These are phyloP conservation scores for Epistrophe grossulariae DNA, from an alignment of 2,888 invertebrate species.

Conservation along the genomic window DNA sequence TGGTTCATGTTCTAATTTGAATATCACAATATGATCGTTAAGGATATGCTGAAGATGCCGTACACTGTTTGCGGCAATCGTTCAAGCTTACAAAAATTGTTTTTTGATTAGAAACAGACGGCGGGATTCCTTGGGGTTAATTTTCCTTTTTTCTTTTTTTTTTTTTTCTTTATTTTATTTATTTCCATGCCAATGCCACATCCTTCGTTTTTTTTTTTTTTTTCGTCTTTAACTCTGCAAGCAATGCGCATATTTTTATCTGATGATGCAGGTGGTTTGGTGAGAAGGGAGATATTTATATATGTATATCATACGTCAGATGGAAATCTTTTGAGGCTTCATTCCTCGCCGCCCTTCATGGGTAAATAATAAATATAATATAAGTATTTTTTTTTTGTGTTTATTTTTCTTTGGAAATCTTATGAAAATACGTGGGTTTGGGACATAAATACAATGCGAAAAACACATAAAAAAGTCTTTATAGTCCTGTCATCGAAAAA, in stretches of 20 bases:
- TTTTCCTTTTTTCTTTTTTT: neutral
- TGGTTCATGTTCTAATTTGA: conserved; percentile 57
- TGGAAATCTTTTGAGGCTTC: conserved; percentile 11
- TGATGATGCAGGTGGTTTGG: conserved; percentile 21
- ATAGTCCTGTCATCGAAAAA: conserved; percentile 28
- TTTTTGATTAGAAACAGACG: conserved; percentile 68
- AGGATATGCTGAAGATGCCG: neutral
- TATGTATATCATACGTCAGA: neutral
- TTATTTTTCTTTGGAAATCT: neutral
- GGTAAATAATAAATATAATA: neutral
- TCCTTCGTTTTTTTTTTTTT: neutral
- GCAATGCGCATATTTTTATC: conserved; percentile 22
- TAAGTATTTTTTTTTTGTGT: neutral
- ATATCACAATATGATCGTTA: conserved; percentile 40
- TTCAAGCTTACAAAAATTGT: conserved; percentile 43
- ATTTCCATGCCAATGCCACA: conserved; percentile 7
- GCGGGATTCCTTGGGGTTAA: conserved; percentile 21
- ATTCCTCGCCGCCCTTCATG: neutral
- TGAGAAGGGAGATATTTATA: neutral
- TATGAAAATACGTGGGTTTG: neutral
- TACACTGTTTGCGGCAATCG: neutral
- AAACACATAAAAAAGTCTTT: conserved; percentile 2
- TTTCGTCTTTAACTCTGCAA: neutral
- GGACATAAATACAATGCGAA: conserved; percentile 12
- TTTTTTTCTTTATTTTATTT: neutral